A percentile compares a stretch with the other conserved stretches of the same genome.
Conservation (phyloP, 2,888 invertebrate species). For the Scotopteryx bipunctaria region DNA sequence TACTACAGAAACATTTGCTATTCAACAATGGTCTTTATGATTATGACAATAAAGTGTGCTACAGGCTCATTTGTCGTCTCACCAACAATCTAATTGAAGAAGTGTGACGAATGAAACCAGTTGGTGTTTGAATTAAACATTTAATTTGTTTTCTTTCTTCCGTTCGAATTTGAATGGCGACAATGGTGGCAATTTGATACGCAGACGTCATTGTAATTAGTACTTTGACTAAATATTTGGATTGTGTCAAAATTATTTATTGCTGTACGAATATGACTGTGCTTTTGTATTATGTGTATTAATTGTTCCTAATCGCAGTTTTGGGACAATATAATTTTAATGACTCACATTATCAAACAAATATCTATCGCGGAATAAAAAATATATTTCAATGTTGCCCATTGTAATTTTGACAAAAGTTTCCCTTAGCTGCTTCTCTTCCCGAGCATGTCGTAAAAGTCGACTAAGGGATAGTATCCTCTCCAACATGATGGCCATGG, state of each 20-base stretch:
- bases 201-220: conserved; percentile 69
- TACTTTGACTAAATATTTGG: conserved; percentile 20
- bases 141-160: conserved; percentile 78
- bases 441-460: too few relatives aligned
- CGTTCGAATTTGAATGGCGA: conserved; percentile 58
- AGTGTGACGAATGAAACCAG: conserved; percentile 68
- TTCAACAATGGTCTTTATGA: conserved; percentile 5
- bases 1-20: not conserved
- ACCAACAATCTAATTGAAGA: conserved; percentile 41
- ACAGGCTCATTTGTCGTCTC: too few relatives aligned
- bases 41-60: too few relatives aligned
- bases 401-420: too few relatives aligned
- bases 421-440: too few relatives aligned
- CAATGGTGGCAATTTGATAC: conserved; percentile 60
- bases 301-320: not conserved
- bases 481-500: too few relatives aligned
- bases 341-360: too few relatives aligned
- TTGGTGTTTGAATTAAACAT: conserved; percentile 78
- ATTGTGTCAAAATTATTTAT: conserved; percentile 19
- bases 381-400: too few relatives aligned
- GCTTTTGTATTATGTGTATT: too few relatives aligned
- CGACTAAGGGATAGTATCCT: too few relatives aligned
- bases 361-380: too few relatives aligned
- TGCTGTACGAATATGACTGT: conserved; percentile 13
- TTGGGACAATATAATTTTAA: too few relatives aligned